Evolutionary conservation across 2,797 vertebrate species (phyloP).

Genomic region (Labeo calbasu): DNA sequence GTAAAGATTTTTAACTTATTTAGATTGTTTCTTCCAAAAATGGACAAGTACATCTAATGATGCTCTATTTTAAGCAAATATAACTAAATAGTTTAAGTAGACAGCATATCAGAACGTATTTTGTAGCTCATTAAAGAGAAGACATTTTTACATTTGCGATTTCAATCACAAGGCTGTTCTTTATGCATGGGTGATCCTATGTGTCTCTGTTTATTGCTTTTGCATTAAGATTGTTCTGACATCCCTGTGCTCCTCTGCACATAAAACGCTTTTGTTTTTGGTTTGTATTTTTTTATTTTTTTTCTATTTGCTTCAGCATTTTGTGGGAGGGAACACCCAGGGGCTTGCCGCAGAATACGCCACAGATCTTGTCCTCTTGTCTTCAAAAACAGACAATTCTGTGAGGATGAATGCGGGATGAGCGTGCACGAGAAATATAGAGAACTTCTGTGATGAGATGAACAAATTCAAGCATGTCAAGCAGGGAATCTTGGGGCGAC

Average conservation of each 20-base stretch:
- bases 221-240: slow-evolving; percentile 17
- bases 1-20: too few relatives aligned
- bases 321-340: slow-evolving; percentile 24
- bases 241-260: slow-evolving; percentile 9
- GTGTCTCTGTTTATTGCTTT: background rate
- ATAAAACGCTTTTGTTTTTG: background rate
- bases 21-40: too few relatives aligned
- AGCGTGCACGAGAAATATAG: background rate
- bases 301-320: slow-evolving; percentile 8
- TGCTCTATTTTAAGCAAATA: too few relatives aligned
- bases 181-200: background rate
- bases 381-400: slow-evolving; percentile 29
- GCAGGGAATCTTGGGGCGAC: background rate
- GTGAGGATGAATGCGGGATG: slow-evolving; percentile 39
- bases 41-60: too few relatives aligned
- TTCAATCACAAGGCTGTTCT: too few relatives aligned
- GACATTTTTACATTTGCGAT: background rate
- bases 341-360: slow-evolving; percentile 3
- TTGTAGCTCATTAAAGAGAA: background rate
- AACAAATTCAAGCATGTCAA: slow-evolving; percentile 19
- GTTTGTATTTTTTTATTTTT: background rate
- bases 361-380: slow-evolving; percentile 13
- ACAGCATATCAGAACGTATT: background rate
- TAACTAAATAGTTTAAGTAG: too few relatives aligned
- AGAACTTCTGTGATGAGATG: background rate